These are phyloP conservation scores for Platycercus adscitus DNA, from an alignment of 2,113 vertebrate genomes.

Conservation along the genomic window DNA sequence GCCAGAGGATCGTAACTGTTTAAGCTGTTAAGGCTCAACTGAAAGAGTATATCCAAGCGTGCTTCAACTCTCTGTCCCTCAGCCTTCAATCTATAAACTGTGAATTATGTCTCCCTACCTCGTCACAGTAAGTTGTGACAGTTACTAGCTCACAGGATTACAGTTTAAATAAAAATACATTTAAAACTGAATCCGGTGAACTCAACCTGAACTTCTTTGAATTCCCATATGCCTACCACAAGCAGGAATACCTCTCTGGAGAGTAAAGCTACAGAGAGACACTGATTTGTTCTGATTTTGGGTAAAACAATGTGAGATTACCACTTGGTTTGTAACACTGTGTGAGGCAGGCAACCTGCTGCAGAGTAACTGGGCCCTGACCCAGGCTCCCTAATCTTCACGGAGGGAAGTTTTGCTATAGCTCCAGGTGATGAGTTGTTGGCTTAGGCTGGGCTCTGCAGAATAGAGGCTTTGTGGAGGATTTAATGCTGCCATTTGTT, in stretches of 20 bases:
- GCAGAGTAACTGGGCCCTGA: not conserved
- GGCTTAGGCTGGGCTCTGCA: not conserved
- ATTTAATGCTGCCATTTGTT: not conserved
- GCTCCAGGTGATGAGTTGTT: not conserved
- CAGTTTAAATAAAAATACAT: not conserved
- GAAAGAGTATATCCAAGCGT: not conserved
- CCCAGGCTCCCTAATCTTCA: not conserved
- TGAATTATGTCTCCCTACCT: conserved; percentile 5
- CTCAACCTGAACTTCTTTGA: conserved; percentile 1
- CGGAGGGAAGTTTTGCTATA: not conserved
- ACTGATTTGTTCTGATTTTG: not conserved
- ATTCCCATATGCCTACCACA: not conserved
- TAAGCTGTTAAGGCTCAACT: conserved; percentile 16
- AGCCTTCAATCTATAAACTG: not conserved
- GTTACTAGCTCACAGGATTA: conserved; percentile 19
- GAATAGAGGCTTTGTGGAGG: not conserved
- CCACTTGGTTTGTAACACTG: not conserved
- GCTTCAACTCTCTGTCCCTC: not conserved
- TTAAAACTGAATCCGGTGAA: not conserved
- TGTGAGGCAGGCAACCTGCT: not conserved
- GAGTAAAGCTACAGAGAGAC: not conserved
- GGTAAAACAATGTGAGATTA: not conserved
- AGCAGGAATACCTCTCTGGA: not conserved
- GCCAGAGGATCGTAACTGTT: not conserved
- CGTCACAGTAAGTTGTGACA: not conserved